These are phyloP conservation scores for Pelosia muscerda DNA, from an alignment of 2,888 invertebrate genomes.

Conservation along the genomic window DNA sequence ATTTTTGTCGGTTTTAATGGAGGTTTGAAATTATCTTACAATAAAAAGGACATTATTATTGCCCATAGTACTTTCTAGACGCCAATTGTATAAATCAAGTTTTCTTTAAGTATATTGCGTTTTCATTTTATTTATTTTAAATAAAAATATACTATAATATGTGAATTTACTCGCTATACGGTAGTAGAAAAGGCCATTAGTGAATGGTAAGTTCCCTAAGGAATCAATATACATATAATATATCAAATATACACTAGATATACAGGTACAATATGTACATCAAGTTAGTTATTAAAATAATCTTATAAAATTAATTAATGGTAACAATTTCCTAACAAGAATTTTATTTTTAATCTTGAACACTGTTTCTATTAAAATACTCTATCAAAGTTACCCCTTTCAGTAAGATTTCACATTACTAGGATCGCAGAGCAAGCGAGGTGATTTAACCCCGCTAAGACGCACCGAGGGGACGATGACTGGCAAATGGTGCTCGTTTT, in stretches of 20 bases:
- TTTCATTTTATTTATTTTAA: neutral
- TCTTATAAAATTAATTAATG: neutral
- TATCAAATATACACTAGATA: too few species aligned
- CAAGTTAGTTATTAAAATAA: too few species aligned
- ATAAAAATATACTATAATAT: neutral
- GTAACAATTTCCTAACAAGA: neutral
- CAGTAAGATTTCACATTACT: slow-evolving; percentile 59
- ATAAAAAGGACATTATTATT: neutral
- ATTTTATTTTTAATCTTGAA: neutral
- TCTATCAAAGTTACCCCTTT: slow-evolving; percentile 54
- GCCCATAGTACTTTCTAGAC: neutral
- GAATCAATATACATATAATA: too few species aligned
- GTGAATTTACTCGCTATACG: too few species aligned
- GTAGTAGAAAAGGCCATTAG: too few species aligned
- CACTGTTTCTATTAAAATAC: slow-evolving; percentile 36
- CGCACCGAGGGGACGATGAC: slow-evolving; percentile 55
- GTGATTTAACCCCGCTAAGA: slow-evolving; percentile 57
- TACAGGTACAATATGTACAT: too few species aligned
- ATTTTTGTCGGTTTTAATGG: neutral
- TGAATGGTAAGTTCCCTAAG: neutral
- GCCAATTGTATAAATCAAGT: neutral
- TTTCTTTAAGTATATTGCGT: neutral
- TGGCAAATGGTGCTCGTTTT: slow-evolving; percentile 49
- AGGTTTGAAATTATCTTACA: neutral
- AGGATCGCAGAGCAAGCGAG: slow-evolving; percentile 57